These are phyloP conservation scores for Adrianichthys oophorus DNA, from an alignment of 2,797 vertebrate species.

Conservation along the genomic window DNA sequence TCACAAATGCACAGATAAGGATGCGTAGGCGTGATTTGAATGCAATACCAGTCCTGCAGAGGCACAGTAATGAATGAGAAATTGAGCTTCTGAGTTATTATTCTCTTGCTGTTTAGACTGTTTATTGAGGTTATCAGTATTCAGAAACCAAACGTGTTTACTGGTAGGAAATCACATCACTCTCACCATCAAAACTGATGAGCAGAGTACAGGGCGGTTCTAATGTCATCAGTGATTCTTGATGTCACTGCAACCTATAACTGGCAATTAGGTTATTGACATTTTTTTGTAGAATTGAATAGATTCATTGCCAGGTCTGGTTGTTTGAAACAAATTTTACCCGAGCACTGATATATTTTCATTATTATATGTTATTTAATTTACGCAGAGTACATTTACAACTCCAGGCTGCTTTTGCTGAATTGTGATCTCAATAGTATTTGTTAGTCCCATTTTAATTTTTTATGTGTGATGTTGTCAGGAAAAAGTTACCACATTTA, in stretches of 20 bases:
- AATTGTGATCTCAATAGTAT: no score
- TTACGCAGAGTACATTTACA: no score
- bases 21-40: conserved; percentile 3
- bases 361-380: no score
- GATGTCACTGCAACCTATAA: conserved; percentile 4
- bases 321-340: no score
- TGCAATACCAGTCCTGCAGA: conserved; percentile 11
- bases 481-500: no score
- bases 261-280: no score
- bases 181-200: conserved; percentile 44
- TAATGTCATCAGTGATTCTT: conserved; percentile 18
- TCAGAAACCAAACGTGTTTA: conserved; percentile 30
- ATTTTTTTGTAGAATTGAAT: no score
- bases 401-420: no score
- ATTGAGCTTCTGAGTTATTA: conserved; percentile 35
- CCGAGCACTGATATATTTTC: no score
- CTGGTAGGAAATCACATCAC: conserved; percentile 51
- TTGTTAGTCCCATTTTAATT: no score
- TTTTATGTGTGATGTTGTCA: no score
- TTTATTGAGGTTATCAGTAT: conserved; percentile 49
- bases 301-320: no score
- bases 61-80: conserved; percentile 7
- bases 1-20: conserved; percentile 21
- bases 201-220: conserved; percentile 46
- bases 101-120: conserved; percentile 34